Evolutionary conservation across 2,888 invertebrate genomes (phyloP).

Genomic region (Cynaeus angustus): DNA sequence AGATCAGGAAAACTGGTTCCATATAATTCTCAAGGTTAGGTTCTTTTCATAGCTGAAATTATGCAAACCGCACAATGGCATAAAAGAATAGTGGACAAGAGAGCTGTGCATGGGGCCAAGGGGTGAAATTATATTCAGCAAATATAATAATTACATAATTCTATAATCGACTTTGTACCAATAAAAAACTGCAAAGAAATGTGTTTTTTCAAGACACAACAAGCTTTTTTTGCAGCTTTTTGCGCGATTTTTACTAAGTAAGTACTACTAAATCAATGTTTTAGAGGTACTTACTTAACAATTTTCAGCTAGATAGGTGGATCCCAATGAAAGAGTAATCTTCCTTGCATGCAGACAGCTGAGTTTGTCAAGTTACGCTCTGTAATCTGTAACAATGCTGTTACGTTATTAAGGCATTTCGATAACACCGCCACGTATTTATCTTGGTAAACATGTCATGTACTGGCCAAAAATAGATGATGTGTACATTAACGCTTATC

Average conservation of each 20-base stretch:
- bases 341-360: constrained; percentile 7
- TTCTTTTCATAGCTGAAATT: constrained; percentile 47
- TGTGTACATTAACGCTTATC: constrained; percentile 50
- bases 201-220: too few species aligned
- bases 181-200: too few species aligned
- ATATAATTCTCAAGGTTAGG: constrained; percentile 49
- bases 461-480: constrained; percentile 42
- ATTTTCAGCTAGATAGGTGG: neutral
- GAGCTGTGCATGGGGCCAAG: neutral
- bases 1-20: constrained; percentile 47
- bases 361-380: constrained; percentile 20
- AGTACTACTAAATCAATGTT: too few species aligned
- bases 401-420: constrained; percentile 24
- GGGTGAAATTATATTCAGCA: too few species aligned
- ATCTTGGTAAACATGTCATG: constrained; percentile 44
- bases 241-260: too few species aligned
- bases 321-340: neutral
- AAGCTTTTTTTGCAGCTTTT: too few species aligned
- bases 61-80: constrained; percentile 44
- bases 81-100: neutral
- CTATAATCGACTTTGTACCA: too few species aligned
- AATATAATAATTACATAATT: too few species aligned
- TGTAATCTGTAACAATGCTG: constrained; percentile 33
- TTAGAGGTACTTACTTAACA: neutral
- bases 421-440: constrained; percentile 35